A percentile compares a stretch with the other conserved stretches of the same genome.
phyloP scores from a whole-genome alignment of 2,113 vertebrate species.

The Brachirus orientalis region DNA sequence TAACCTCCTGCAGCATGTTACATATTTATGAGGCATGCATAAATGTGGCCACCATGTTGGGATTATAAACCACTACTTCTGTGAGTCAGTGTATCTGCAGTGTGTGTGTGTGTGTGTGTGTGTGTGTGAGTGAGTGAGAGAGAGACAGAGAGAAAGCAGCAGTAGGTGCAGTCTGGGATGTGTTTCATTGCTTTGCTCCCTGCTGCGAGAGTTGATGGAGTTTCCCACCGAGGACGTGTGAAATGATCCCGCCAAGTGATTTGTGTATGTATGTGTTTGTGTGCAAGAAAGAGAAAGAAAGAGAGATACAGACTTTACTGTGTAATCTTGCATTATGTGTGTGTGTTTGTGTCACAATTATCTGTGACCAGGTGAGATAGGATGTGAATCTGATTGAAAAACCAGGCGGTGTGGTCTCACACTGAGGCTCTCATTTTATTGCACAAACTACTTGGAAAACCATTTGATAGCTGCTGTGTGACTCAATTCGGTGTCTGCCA shows the following conservation, averaged over 20 bases:
- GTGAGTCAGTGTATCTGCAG: conserved; percentile 23
- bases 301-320: conserved; percentile 1
- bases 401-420: conserved; percentile 43
- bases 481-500: conserved; percentile 57
- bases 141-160: conserved; percentile 21
- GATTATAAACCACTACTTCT: conserved; percentile 17
- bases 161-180: conserved; percentile 44
- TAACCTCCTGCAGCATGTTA: conserved; percentile 18
- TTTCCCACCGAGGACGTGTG: conserved; percentile 68
- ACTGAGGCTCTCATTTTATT: conserved; percentile 64
- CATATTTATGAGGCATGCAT: conserved; percentile 15
- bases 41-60: conserved; percentile 28
- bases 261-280: conserved; percentile 36
- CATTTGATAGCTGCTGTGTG: conserved; percentile 60
- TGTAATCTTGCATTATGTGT: conserved; percentile 28
- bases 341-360: conserved; percentile 48
- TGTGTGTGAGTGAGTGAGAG: conserved; percentile 19
- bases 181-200: conserved; percentile 67
- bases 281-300: conserved; percentile 4
- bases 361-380: conserved; percentile 56
- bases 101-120: conserved; percentile 30
- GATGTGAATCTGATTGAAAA: conserved; percentile 70
- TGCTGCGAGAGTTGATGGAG: conserved; percentile 77
- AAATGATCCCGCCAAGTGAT: conserved; percentile 68
- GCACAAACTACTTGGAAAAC: conserved; percentile 43